Evolutionary conservation across 2,113 vertebrate species (phyloP), one percentile per base, ranked within the genome.

Genomic region (Epinephelus cyanopodus): DNA sequence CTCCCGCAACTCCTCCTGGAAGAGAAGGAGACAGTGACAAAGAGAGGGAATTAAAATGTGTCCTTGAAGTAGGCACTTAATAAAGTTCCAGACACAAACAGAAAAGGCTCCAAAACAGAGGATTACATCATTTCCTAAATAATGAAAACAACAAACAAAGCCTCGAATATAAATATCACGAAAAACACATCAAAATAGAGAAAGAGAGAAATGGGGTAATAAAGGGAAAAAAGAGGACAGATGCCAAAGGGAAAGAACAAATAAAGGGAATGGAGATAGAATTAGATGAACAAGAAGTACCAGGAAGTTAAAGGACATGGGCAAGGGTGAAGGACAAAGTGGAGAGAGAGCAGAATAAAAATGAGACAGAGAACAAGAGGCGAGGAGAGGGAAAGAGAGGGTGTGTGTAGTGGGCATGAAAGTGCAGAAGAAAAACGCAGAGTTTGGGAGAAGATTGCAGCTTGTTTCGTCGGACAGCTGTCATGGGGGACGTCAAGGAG

Each of bases 1-100:
- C 90, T 99, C 98, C 91, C 97, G 93, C 84, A 98, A 92, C 83
- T 99, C 98, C 89, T 99, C 98, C 98, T 99, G 84, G 21, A 58
- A 71, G 15, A 83, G n/a, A 37, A 48, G 53, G 29, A 37, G 13
- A 64, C 4, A 47, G 11, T 0, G 25, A 74, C 7, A 73, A 21
- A 65, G 74, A 25, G 45, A 74, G 13, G 69, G 61, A 54, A 25
- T 72, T 61, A 42, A 73, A 42, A 72, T 9, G 29, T 29, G 81
- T 65, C 74, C 79, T 71, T 77, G n/a, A 56, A 50, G 2, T 8
- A 45, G 67, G 14, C 37, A 78, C 50, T 67, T 75, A 4, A 47
- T 4, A 65, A 39, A 65, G 62, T 53, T 73, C 25, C 25, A 58
- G 8, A 57, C 52, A 29, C 19, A n/a, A 63, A 80, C 29, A 81